These are phyloP conservation scores for Archilochus colubris DNA, from an alignment of 2,113 vertebrate genomes.

Conservation along the genomic window DNA sequence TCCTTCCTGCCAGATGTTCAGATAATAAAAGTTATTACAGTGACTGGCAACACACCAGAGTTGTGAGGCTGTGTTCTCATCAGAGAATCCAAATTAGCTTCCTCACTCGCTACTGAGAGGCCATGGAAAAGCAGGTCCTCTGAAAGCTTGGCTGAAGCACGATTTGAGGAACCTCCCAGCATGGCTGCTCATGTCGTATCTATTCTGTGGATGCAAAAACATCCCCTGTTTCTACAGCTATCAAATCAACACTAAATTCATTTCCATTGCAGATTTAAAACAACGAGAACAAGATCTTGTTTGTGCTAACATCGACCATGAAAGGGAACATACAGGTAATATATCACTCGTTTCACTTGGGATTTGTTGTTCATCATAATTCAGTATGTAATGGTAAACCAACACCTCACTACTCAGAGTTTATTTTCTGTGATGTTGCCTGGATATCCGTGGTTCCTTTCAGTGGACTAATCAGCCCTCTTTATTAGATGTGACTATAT, in stretches of 20 bases:
- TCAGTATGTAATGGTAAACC: constrained; percentile 17
- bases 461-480: constrained; percentile 36
- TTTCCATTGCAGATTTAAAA: constrained; percentile 20
- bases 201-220: background rate
- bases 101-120: background rate
- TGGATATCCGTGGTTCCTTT: constrained; percentile 19
- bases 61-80: background rate
- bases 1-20: constrained; percentile 35
- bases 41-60: background rate
- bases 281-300: background rate
- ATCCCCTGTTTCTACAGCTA: background rate
- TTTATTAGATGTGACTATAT: constrained; percentile 44
- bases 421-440: constrained; percentile 30
- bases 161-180: background rate
- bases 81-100: constrained; percentile 8
- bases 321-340: background rate
- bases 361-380: constrained; percentile 40
- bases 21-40: constrained; percentile 23
- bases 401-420: background rate
- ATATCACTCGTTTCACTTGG: background rate
- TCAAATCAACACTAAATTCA: constrained; percentile 11
- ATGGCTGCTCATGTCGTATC: background rate
- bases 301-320: background rate
- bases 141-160: background rate
- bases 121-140: background rate